phyloP scores from a whole-genome alignment of 2,888 invertebrate species.

The Eulithis prunata region DNA sequence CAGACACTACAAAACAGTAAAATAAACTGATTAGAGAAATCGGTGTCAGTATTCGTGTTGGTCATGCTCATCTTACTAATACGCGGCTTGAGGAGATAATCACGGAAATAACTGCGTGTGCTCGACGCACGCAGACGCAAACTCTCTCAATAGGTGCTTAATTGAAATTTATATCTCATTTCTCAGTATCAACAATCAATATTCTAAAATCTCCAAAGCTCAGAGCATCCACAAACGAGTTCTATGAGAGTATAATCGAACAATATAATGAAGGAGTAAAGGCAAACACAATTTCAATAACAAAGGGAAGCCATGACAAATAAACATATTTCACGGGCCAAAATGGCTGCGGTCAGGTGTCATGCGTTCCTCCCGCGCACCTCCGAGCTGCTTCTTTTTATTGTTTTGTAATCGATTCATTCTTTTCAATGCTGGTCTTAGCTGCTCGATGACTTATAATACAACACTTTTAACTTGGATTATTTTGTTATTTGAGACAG shows the following conservation, averaged over 20 bases:
- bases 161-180: conserved; percentile 84
- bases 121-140: conserved; percentile 59
- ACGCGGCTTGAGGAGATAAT: conserved; percentile 69
- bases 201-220: conserved; percentile 79
- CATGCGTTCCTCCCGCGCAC: conserved; percentile 63
- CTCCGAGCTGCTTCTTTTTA: conserved; percentile 63
- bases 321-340: conserved; percentile 84
- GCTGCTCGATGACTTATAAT: conserved; percentile 52
- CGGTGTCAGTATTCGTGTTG: conserved; percentile 59
- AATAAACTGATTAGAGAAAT: conserved; percentile 64
- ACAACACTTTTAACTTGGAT: conserved; percentile 38
- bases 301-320: conserved; percentile 82
- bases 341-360: conserved; percentile 84
- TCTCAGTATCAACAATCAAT: conserved; percentile 84
- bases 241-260: conserved; percentile 79
- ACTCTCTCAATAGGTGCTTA: conserved; percentile 76
- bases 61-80: conserved; percentile 54
- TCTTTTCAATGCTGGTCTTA: conserved; percentile 66
- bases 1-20: conserved; percentile 35
- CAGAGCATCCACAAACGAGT: conserved; percentile 79
- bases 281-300: conserved; percentile 84
- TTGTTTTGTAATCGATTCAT: conserved; percentile 77
- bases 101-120: conserved; percentile 69
- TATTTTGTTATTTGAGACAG: conserved; percentile 33
- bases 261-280: conserved; percentile 84